Base-by-base conservation (phyloP, 2,113 vertebrate species). In the Salvator merianae region DNA sequence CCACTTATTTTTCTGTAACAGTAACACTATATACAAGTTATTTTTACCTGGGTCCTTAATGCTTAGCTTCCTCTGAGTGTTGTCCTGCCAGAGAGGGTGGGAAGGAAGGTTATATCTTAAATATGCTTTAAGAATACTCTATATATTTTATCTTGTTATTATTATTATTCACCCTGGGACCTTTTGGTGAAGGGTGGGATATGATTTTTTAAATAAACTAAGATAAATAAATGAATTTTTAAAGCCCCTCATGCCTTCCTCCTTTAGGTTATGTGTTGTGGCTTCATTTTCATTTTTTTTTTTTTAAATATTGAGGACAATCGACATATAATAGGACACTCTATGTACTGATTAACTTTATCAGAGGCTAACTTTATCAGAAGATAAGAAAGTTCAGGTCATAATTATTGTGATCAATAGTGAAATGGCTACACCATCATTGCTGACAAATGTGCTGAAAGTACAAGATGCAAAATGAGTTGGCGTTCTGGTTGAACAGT, bases 321-420 rank as follows among this genome's bases (percentile, higher is more conserved):
- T 65, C 13, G 65, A 8, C 10, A 74, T 13, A 32, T 65, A 10
- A 65, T 68, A 28, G 24, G n/a, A 7, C 50, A 34, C 2, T 10
- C 6, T 6, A 26, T 69, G n/a, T 53, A 73, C 4, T n/a, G 16
- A 59, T 32, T 84, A 5, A 74, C 81, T 80, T 89, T 87, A 87
- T 47, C 10, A 77, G 30, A 0, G 12, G 12, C 10, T 28, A 50
- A 3, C 12, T 62, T 80, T 87, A 87, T 47, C 10, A 77, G 30
- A 0, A 13, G 12, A 32, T 28, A 50, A 3, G 78, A 70, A 72
- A n/a, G 4, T 36, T 4, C 1, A 34, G 18, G 75, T 20, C 1
- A 7, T 0, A 0, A 80, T 28, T 3, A 8, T 32, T n/a, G 59
- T 34, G 81, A 79, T 80, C 87, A 36, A 71, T 59, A 83, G 69